These are phyloP conservation scores for Lucilia cuprina DNA, from an alignment of 1,140 invertebrate genomes.

Conservation along the genomic window DNA sequence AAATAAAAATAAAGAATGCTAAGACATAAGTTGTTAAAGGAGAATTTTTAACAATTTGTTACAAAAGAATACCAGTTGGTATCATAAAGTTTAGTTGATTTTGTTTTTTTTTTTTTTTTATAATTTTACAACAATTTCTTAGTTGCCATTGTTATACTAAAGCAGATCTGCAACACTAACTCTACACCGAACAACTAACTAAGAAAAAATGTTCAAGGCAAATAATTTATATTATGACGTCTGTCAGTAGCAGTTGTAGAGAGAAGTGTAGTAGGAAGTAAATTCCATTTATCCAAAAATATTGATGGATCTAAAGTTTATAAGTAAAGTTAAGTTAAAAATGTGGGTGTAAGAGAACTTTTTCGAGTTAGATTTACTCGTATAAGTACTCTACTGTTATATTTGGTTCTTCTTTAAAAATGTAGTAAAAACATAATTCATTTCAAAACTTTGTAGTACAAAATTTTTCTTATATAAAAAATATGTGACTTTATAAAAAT, in stretches of 20 bases:
- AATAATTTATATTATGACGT: slow-evolving; percentile 23
- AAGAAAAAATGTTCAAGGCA: neutral
- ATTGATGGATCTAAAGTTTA: slow-evolving; percentile 23
- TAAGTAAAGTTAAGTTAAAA: neutral
- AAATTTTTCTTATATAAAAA: neutral
- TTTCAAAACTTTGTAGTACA: neutral
- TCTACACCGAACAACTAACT: too few species aligned
- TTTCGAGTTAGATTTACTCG: too few species aligned
- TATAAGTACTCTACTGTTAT: too few species aligned
- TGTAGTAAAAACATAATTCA: neutral
- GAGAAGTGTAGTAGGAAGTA: slow-evolving; percentile 19
- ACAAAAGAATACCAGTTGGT: slow-evolving; percentile 28
- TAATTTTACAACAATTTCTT: too few species aligned
- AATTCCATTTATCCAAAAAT: slow-evolving; percentile 17
- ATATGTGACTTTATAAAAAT: neutral
- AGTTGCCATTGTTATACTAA: too few species aligned
- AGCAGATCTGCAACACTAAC: too few species aligned
- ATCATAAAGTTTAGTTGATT: slow-evolving; percentile 29
- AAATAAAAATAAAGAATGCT: neutral
- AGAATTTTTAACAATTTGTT: slow-evolving; percentile 35
- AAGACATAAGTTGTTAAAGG: slow-evolving; percentile 20
- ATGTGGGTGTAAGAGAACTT: too few species aligned
- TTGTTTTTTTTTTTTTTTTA: neutral
- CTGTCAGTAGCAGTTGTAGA: slow-evolving; percentile 17
- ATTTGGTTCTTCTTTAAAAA: neutral